Evolutionary conservation across 1,140 invertebrate genomes (phyloP), one percentile per base, ranked within the genome.

Genomic region (Diprion similis): DNA sequence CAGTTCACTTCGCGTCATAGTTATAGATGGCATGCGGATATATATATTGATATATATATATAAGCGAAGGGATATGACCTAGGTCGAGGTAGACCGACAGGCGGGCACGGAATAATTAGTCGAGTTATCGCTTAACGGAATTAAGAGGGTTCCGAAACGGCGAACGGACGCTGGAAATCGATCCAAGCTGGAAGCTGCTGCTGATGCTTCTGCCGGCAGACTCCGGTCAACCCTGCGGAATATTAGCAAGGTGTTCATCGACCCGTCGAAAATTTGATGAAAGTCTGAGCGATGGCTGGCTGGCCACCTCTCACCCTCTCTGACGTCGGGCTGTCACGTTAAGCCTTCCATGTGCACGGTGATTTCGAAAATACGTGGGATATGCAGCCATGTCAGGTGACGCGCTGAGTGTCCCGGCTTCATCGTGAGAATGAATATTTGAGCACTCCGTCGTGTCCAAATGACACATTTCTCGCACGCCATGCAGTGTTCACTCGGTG

Each of bases 81-180:
- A 59, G 51, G 51, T 59, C 51, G 51, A 17, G 51, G 51, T 59
- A 59, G 11, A 59, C 51, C n/a, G n/a, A 17, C 51, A 9, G 51
- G n/a, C 51, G n/a, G 51, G 51, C 51, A 59, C n/a, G 51, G 51
- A 59, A 59, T 59, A 59, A 59, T 59, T 59, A 59, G 51, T 59
- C 51, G 51, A 59, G 51, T 59, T 59, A 59, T 59, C 51, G 51
- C 51, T 59, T 59, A 59, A 59, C 51, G 51, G 51, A 59, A 59
- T 59, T 59, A 59, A 59, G 51, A 59, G 51, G 51, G 51, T 13
- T 17, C 51, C 24, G 24, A 37, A 59, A 37, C 6, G 51, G 51
- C 51, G 51, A 59, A 59, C 51, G 51, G 51, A 59, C 51, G 51
- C 11, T 59, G 51, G 51, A 59, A 59, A 59, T 59, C 51, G 51